Conservation (phyloP, 1,140 invertebrate species). For the Leptinotarsa texana region DNA sequence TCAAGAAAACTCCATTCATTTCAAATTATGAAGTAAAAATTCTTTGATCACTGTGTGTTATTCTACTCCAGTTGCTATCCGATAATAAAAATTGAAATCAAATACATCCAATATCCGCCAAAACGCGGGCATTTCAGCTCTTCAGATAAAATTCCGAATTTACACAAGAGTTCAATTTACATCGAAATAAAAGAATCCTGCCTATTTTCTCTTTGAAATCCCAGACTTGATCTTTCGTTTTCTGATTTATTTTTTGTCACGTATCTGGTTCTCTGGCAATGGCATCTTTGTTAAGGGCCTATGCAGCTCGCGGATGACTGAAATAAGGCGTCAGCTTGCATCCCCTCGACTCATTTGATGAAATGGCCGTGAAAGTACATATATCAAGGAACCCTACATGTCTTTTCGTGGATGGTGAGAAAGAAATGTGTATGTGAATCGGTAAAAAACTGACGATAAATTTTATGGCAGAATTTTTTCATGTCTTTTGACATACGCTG, state of each 20-base stretch:
- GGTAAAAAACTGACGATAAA: too few relatives aligned
- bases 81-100: too few relatives aligned
- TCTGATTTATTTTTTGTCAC: not conserved
- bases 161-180: not conserved
- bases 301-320: slow-evolving; percentile 7
- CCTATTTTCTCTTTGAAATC: not conserved
- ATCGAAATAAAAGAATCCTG: not conserved
- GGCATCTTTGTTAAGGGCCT: not conserved
- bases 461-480: too few relatives aligned
- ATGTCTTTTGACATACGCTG: too few relatives aligned
- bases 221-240: not conserved
- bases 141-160: too few relatives aligned
- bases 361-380: not conserved
- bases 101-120: too few relatives aligned
- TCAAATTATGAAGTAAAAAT: too few relatives aligned
- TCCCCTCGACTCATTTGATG: not conserved
- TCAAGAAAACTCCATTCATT: too few relatives aligned
- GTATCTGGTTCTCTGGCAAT: not conserved
- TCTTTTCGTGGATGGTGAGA: not conserved
- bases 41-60: too few relatives aligned
- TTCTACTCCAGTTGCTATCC: too few relatives aligned
- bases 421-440: too few relatives aligned
- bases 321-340: slow-evolving; percentile 10
- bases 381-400: not conserved
- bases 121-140: too few relatives aligned